Conservation (phyloP, 23 tunicate genomes). For the Styela plicata region DNA sequence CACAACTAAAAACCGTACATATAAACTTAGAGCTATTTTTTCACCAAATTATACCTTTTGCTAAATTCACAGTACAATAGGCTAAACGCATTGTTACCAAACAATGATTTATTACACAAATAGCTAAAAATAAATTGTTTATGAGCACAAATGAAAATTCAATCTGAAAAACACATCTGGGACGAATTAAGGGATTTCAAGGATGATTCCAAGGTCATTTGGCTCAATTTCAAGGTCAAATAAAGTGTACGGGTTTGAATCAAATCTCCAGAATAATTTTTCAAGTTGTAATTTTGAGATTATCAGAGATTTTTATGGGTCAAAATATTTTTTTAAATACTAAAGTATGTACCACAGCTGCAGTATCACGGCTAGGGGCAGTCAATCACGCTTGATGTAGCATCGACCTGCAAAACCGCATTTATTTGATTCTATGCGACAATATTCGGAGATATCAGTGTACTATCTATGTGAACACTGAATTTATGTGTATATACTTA, state of each 20-base stretch:
- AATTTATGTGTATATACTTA: background rate
- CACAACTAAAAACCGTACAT: too few species aligned
- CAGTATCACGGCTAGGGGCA: too few species aligned
- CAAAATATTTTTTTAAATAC: too few species aligned
- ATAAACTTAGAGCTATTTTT: too few species aligned
- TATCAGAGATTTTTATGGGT: too few species aligned
- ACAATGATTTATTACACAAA: background rate
- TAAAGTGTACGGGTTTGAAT: background rate
- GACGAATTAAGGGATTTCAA: background rate
- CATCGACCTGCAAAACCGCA: too few species aligned
- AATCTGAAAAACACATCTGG: background rate
- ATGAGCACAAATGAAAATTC: background rate
- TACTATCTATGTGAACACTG: background rate
- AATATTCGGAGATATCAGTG: too few species aligned
- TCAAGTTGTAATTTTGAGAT: background rate
- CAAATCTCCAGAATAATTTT: background rate
- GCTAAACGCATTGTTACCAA: background rate
- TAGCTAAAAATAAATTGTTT: background rate
- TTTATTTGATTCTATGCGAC: too few species aligned
- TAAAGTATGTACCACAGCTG: too few species aligned
- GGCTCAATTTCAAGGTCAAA: background rate
- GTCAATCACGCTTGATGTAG: too few species aligned
- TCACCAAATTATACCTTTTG: background rate
- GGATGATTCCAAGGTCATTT: background rate
- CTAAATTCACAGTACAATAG: background rate